Evolutionary conservation across 2,797 vertebrate species (phyloP).

Genomic region (Potorous gilbertii): DNA sequence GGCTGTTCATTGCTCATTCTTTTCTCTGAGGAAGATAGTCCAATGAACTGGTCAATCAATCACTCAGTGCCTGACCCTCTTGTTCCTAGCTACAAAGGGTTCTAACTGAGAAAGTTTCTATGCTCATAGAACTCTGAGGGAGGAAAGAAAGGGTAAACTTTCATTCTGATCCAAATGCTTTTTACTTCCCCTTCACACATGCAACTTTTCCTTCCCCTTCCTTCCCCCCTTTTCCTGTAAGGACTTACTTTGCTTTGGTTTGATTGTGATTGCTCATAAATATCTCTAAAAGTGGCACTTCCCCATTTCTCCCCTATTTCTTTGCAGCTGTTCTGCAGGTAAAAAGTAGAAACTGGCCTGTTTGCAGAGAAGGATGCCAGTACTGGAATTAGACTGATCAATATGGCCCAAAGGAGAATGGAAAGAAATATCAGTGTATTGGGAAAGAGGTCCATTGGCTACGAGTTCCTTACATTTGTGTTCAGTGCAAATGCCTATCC

Average conservation of each 20-base stretch:
- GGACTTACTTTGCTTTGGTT: neutral
- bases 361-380: constrained; percentile 22
- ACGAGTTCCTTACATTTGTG: neutral
- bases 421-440: neutral
- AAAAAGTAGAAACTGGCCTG: neutral
- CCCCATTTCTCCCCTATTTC: neutral
- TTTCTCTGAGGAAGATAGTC: constrained; percentile 46
- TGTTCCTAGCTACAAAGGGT: neutral
- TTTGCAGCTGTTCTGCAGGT: neutral
- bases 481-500: neutral
- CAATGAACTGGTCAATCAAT: constrained; percentile 39
- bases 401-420: neutral
- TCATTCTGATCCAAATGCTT: neutral
- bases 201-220: neutral
- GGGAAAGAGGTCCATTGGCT: neutral
- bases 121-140: neutral
- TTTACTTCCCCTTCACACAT: neutral
- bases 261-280: neutral
- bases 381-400: constrained; percentile 6
- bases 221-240: neutral
- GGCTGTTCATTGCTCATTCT: constrained; percentile 30
- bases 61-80: neutral
- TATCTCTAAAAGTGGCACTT: neutral
- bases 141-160: neutral
- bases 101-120: neutral